These are phyloP conservation scores for Empidonax alnorum DNA, from an alignment of 2,113 vertebrate genomes.

Conservation along the genomic window DNA sequence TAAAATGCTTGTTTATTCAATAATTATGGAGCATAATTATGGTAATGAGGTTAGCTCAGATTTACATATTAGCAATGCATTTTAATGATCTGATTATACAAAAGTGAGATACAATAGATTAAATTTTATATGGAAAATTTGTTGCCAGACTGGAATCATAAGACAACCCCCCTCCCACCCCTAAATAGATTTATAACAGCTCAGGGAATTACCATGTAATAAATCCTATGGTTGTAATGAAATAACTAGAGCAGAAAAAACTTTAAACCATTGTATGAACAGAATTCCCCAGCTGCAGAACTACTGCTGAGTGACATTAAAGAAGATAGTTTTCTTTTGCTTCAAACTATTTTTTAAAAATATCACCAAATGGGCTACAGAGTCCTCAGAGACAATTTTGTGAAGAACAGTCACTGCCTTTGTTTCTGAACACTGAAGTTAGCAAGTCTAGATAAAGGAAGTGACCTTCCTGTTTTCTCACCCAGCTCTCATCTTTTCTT, in stretches of 20 bases:
- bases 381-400: slow-evolving; percentile 48
- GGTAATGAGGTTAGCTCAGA: slow-evolving; percentile 68
- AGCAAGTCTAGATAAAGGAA: slow-evolving; percentile 25
- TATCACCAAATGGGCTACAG: slow-evolving; percentile 32
- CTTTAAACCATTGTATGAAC: slow-evolving; percentile 44
- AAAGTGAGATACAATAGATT: slow-evolving; percentile 67
- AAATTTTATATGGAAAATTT: slow-evolving; percentile 63
- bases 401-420: slow-evolving; percentile 18
- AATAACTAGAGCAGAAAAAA: slow-evolving; percentile 69
- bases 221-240: slow-evolving; percentile 66
- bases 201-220: slow-evolving; percentile 64
- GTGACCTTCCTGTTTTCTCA: slow-evolving; percentile 58
- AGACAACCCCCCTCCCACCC: not conserved
- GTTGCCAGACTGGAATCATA: slow-evolving; percentile 52
- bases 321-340: slow-evolving; percentile 2
- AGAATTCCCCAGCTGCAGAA: slow-evolving; percentile 45
- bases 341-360: slow-evolving; percentile 34
- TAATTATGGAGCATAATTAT: slow-evolving; percentile 74
- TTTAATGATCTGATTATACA: slow-evolving; percentile 78
- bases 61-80: slow-evolving; percentile 79
- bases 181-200: slow-evolving; percentile 55
- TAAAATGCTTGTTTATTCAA: slow-evolving; percentile 70
- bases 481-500: slow-evolving; percentile 42
- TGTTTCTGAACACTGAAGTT: slow-evolving; percentile 51
- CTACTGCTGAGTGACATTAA: slow-evolving; percentile 57